Base-by-base conservation (phyloP, 2,797 vertebrate species). In the Parauchenoglanis ngamensis region DNA sequence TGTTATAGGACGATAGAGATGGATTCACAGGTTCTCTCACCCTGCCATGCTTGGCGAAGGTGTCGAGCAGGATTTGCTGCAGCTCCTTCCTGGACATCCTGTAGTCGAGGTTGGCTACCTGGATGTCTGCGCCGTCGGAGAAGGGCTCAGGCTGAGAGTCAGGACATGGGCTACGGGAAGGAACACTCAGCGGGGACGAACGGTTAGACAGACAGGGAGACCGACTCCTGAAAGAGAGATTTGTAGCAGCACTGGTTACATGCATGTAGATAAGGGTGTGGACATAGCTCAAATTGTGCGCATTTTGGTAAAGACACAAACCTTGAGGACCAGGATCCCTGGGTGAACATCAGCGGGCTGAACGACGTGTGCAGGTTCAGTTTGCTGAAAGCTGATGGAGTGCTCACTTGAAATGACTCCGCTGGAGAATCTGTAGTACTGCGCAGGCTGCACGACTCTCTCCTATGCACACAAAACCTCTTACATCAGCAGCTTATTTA, bases 321-420 rank as follows among this genome's bases (percentile, higher is more conserved):
- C 98, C 98, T 96, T 70, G 98, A 97, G 35, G 97, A 98, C 97
- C 97, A 98, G 57, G 96, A 97, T 75, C 97, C 95, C 88, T 97
- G 97, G 89, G 97, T 94, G 28, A 96, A 57, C 31, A 96, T 90
- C 59, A 97, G 89, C 54, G 98, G 97, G 90, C 97, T 97, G 89
- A 96, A 97, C 40, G 96, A 97, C 88, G 96, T 95, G 85, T 98
- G 97, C 54, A 96, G 93, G 1, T 96, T 95, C 90, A 99, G 75
- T 91, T 98, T 98, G 95, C 97, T 98, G 92, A 99, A 99, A 89
- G 98, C 98, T 23, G 98, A 99, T 0, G 97, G 98, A 2, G 97
- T 99, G 94, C 98, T 99, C 87, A 99, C 96, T 92, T 98, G 97
- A 93, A 99, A 99, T 19, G 94, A 96, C 85, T 97, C 96, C 54